phyloP scores from a whole-genome alignment of 2,113 vertebrate genomes.

The Onychostoma macrolepis region DNA sequence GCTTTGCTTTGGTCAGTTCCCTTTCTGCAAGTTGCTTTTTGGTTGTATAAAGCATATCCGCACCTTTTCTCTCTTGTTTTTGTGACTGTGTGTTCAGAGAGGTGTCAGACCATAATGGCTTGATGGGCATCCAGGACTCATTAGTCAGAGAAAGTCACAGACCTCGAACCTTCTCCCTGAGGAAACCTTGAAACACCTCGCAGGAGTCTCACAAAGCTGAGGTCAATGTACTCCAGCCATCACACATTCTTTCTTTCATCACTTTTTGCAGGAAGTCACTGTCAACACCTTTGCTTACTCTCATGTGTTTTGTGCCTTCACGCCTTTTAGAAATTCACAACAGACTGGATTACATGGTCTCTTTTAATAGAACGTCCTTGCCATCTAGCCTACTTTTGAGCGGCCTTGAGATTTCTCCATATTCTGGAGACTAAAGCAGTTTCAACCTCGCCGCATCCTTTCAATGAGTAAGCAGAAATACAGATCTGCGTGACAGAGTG shows the following conservation, averaged over 20 bases:
- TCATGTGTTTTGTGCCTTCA: constrained; percentile 27
- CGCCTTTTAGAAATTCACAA: constrained; percentile 22
- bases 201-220: constrained; percentile 11
- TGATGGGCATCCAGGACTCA: background rate
- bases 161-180: background rate
- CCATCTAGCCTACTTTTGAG: constrained; percentile 19
- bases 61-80: constrained; percentile 11
- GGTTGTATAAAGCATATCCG: background rate
- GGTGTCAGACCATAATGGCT: background rate
- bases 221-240: constrained; percentile 18
- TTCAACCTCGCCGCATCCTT: background rate
- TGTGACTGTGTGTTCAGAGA: background rate
- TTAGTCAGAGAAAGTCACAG: background rate
- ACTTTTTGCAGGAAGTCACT: constrained; percentile 5
- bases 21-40: background rate
- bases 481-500: constrained; percentile 27
- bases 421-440: constrained; percentile 13
- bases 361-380: constrained; percentile 44
- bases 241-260: constrained; percentile 27
- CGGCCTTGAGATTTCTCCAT: background rate
- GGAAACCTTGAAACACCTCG: background rate
- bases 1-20: background rate
- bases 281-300: constrained; percentile 36
- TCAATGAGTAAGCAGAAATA: constrained; percentile 41
- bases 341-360: background rate